Conservation (phyloP, 1,140 invertebrate species). For the Scaptodrosophila lebanonensis region DNA sequence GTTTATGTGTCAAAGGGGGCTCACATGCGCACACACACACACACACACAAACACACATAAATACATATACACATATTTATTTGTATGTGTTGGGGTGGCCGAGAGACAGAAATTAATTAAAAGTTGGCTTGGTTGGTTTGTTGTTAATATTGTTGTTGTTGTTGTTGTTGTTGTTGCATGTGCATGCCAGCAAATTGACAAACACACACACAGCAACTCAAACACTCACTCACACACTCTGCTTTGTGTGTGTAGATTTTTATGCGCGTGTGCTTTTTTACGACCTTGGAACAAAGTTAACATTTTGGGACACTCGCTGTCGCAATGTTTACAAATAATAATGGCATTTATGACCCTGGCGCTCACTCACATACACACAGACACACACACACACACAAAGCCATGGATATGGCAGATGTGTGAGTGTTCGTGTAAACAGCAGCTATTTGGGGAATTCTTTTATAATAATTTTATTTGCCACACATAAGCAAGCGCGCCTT, state of each 20-base stretch:
- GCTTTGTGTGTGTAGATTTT: conserved; percentile 8
- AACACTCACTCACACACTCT: background rate
- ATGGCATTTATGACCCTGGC: conserved; percentile 69
- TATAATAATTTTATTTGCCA: conserved; percentile 59
- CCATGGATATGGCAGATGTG: conserved; percentile 8
- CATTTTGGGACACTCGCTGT: conserved; percentile 63
- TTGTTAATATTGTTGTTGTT: conserved; percentile 59
- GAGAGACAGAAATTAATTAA: conserved; percentile 67
- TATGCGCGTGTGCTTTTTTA: conserved; percentile 32
- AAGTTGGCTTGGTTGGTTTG: no score
- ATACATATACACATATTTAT: conserved; percentile 8
- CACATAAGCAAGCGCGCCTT: conserved; percentile 9
- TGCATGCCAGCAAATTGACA: background rate
- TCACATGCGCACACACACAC: conserved; percentile 4
- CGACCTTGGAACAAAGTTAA: conserved; percentile 63
- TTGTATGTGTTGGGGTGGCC: conserved; percentile 37
- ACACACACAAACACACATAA: conserved; percentile 3
- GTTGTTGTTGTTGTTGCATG: conserved; percentile 47
- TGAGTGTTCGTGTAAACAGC: conserved; percentile 30
- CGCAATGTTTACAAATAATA: conserved; percentile 73
- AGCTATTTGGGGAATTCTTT: conserved; percentile 44
- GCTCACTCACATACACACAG: conserved; percentile 15
- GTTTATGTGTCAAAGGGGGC: conserved; percentile 22
- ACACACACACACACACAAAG: conserved; percentile 5
- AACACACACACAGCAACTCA: no score